phyloP scores from a whole-genome alignment of 2,797 vertebrate genomes.

The Chelonia mydas region DNA sequence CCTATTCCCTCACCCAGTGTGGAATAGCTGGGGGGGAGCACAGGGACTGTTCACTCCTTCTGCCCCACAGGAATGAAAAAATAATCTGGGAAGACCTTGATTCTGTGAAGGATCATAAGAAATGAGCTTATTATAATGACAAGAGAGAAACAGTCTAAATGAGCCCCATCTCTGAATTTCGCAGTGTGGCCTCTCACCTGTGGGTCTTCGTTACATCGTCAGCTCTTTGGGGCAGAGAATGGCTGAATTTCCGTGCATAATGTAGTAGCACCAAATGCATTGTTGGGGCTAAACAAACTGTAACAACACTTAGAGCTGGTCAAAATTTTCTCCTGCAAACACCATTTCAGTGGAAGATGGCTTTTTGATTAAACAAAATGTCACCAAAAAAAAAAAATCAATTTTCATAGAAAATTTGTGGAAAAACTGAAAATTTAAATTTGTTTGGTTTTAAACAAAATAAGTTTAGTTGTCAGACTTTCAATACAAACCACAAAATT shows the following conservation, averaged over 20 bases:
- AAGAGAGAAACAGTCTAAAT: no score
- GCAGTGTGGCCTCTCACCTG: not conserved
- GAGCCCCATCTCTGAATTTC: not conserved
- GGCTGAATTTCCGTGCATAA: not conserved
- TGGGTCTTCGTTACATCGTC: not conserved
- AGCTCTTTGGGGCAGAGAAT: not conserved
- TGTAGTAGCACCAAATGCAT: not conserved
- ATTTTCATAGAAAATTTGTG: not conserved
- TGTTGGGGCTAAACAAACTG: not conserved
- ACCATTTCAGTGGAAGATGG: not conserved
- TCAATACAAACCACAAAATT: accelerated
- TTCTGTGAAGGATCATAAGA: not conserved
- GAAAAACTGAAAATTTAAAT: not conserved
- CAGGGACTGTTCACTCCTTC: not conserved
- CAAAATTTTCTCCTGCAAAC: not conserved
- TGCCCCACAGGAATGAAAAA: not conserved
- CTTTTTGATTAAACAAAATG: not conserved
- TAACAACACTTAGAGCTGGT: not conserved
- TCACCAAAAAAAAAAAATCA: not conserved
- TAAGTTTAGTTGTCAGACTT: not conserved
- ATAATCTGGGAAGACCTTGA: not conserved
- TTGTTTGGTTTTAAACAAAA: not conserved
- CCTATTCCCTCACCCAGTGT: not conserved
- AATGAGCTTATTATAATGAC: not conserved
- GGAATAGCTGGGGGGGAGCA: no score